Evolutionary conservation across 1,140 invertebrate genomes (phyloP).

Genomic region (Eumaeus atala): DNA sequence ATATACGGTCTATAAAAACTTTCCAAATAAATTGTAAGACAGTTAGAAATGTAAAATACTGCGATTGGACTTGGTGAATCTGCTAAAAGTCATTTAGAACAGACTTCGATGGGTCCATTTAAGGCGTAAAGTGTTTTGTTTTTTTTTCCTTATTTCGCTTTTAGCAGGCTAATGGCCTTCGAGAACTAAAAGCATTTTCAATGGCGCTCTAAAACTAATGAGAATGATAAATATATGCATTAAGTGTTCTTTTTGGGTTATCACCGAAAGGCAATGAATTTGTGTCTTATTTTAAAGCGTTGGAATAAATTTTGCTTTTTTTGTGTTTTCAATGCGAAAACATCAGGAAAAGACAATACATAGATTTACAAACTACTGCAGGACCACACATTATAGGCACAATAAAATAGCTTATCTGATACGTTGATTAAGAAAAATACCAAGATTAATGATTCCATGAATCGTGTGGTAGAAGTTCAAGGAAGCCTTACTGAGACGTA

Average conservation of each 20-base stretch:
- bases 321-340: too few species aligned
- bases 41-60: neutral
- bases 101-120: constrained; percentile 5
- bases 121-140: constrained; percentile 4
- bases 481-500: too few species aligned
- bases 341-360: too few species aligned
- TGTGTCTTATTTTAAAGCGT: too few species aligned
- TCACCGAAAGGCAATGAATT: neutral
- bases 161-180: constrained; percentile 7
- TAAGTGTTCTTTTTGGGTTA: neutral
- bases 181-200: neutral
- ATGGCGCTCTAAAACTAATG: constrained; percentile 3
- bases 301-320: too few species aligned
- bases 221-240: constrained; percentile 8
- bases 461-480: too few species aligned
- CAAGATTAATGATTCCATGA: too few species aligned
- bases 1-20: neutral
- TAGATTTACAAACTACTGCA: too few species aligned
- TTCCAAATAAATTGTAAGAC: neutral
- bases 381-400: too few species aligned
- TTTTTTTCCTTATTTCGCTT: constrained; percentile 7
- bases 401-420: too few species aligned
- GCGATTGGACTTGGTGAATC: neutral
- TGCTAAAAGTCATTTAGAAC: constrained; percentile 6
- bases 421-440: too few species aligned